Percentiles rank a stretch among this genome's conserved stretches.
phyloP scores from a whole-genome alignment of 1,140 invertebrate species.

The Drosophila persimilis region DNA sequence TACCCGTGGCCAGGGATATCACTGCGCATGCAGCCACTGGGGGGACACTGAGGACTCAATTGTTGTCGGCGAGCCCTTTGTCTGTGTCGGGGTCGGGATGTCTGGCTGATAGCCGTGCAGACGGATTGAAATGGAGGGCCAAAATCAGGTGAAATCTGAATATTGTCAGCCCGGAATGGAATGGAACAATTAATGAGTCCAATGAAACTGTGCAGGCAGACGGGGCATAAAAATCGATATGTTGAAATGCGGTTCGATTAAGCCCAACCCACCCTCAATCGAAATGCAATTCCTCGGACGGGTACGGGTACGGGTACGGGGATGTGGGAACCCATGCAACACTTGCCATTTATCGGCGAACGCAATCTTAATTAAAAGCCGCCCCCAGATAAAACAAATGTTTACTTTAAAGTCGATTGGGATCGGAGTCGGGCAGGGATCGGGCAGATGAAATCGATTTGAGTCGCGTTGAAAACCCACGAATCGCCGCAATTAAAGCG shows the following conservation, averaged over 20 bases:
- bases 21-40: conserved; percentile 1
- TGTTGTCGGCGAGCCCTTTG: conserved; percentile 38
- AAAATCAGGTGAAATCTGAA: not conserved
- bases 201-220: not conserved
- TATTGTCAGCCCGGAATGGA: too few relatives aligned
- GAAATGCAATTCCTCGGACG: conserved; percentile 7
- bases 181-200: too few relatives aligned
- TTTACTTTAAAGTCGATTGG: conserved; percentile 73
- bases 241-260: conserved; percentile 20
- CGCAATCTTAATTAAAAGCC: conserved; percentile 78
- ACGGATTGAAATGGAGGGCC: conserved; percentile 8
- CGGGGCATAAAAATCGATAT: conserved; percentile 11
- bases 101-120: conserved; percentile 41
- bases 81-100: conserved; percentile 26
- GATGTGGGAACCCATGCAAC: conserved; percentile 14
- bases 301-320: not conserved
- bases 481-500: conserved; percentile 72
- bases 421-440: conserved; percentile 67
- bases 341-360: conserved; percentile 66
- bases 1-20: conserved; percentile 18
- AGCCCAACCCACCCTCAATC: conserved; percentile 22
- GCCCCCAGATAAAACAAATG: conserved; percentile 71
- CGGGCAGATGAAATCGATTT: conserved; percentile 51
- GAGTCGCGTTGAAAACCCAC: conserved; percentile 64
- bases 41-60: conserved; percentile 27